Evolutionary conservation across 2,888 invertebrate genomes (phyloP).

Genomic region (Rhodophaea formosa): DNA sequence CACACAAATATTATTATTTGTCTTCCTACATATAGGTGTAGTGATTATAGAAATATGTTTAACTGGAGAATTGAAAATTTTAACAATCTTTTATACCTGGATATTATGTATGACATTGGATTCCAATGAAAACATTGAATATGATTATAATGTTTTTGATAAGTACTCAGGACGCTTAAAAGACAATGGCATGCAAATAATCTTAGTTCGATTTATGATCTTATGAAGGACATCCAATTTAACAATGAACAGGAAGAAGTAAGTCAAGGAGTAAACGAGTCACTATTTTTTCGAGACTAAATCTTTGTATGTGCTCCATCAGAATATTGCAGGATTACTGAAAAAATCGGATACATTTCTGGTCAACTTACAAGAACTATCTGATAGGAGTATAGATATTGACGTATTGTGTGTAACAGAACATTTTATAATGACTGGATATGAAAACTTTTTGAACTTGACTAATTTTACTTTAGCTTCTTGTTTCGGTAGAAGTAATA

Average conservation of each 20-base stretch:
- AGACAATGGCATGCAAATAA: slow-evolving; percentile 10
- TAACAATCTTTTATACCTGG: too few species aligned
- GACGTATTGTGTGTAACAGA: slow-evolving; percentile 24
- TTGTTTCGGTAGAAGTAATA: not conserved
- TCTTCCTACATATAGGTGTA: too few species aligned
- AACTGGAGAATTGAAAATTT: too few species aligned
- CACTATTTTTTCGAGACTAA: slow-evolving; percentile 21
- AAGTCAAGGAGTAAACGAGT: not conserved
- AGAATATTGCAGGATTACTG: slow-evolving; percentile 22
- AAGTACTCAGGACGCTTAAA: slow-evolving; percentile 10
- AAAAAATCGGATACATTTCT: slow-evolving; percentile 21
- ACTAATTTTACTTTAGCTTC: slow-evolving; percentile 19
- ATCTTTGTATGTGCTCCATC: slow-evolving; percentile 18
- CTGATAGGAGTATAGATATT: slow-evolving; percentile 1
- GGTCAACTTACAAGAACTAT: slow-evolving; percentile 19
- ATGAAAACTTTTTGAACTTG: slow-evolving; percentile 9
- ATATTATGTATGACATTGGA: slow-evolving; percentile 6
- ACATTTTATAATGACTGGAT: slow-evolving; percentile 19
- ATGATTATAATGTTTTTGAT: slow-evolving; percentile 8
- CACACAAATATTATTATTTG: too few species aligned
- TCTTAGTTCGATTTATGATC: slow-evolving; percentile 10
- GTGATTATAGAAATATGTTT: too few species aligned
- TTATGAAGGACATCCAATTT: slow-evolving; percentile 2
- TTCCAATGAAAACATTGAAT: too few species aligned
- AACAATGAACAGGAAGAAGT: not conserved